Evolutionary conservation across 2,797 vertebrate species (phyloP).

Genomic region (Acipenser ruthenus): DNA sequence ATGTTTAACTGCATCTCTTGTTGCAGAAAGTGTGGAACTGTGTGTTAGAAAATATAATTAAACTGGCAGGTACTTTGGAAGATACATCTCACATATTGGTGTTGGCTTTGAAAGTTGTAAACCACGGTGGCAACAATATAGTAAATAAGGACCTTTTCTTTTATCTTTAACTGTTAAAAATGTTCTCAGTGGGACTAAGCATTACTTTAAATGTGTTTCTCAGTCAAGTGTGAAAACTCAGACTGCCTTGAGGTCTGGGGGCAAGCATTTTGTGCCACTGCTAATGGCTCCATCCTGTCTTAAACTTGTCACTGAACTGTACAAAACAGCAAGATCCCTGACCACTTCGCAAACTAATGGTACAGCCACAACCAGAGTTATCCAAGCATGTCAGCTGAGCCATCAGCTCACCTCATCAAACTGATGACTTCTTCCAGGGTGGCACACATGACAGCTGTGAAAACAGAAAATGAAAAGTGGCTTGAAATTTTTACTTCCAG

Average conservation of each 20-base stretch:
- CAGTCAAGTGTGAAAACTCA: background rate
- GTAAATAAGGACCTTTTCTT: too few species aligned
- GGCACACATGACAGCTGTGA: background rate
- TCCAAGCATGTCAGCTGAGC: background rate
- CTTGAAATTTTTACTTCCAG: too few species aligned
- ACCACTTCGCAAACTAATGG: background rate
- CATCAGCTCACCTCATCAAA: background rate
- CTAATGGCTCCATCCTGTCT: background rate
- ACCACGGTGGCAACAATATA: too few species aligned
- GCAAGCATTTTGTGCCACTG: background rate
- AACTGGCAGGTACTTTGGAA: too few species aligned
- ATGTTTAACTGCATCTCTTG: too few species aligned
- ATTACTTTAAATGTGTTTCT: background rate
- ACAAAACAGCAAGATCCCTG: background rate
- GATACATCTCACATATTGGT: too few species aligned
- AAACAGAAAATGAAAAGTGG: too few species aligned
- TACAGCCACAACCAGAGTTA: background rate
- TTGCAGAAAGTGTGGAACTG: too few species aligned
- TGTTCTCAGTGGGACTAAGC: too few species aligned
- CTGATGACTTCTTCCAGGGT: background rate
- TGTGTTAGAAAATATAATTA: too few species aligned
- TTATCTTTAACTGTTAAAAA: too few species aligned
- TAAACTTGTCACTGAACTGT: background rate
- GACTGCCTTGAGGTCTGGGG: background rate
- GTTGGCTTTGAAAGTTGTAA: too few species aligned